These are phyloP conservation scores for Galeopsomyia nigrocyanea DNA, from an alignment of 2,888 invertebrate genomes.

Conservation along the genomic window DNA sequence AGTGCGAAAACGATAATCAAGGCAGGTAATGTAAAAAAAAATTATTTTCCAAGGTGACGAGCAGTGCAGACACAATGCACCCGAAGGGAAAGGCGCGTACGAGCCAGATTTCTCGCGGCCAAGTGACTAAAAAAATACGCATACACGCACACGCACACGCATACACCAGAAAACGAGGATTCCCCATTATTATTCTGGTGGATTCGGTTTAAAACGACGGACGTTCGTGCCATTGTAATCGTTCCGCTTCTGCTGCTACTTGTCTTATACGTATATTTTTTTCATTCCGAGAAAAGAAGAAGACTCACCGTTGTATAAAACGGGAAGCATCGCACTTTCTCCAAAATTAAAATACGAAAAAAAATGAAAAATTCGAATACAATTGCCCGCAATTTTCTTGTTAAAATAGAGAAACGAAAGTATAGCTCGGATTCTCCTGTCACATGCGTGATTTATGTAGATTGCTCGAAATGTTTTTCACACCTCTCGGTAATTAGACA, in stretches of 20 bases:
- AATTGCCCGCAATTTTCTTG: constrained; percentile 9
- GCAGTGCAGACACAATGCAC: constrained; percentile 18
- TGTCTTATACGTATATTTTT: neutral
- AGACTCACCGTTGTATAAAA: neutral
- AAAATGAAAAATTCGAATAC: constrained; percentile 32
- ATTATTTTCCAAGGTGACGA: constrained; percentile 12
- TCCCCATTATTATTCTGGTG: neutral
- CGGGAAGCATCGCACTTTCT: constrained; percentile 30
- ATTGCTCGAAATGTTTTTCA: constrained; percentile 12
- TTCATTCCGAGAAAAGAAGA: constrained; percentile 1
- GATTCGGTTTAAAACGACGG: neutral
- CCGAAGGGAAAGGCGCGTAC: constrained; percentile 17
- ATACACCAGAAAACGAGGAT: neutral
- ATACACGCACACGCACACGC: neutral
- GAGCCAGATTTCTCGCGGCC: constrained; percentile 32
- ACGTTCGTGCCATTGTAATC: constrained; percentile 17
- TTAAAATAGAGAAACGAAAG: constrained; percentile 13
- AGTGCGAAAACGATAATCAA: constrained; percentile 21
- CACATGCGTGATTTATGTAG: constrained; percentile 15
- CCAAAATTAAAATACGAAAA: constrained; percentile 29
- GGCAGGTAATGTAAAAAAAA: constrained; percentile 26
- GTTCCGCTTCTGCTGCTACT: neutral
- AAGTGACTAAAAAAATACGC: constrained; percentile 18
- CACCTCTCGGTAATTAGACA: too few species aligned
- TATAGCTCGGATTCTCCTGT: constrained; percentile 14